A percentile compares a stretch with the other conserved stretches of the same genome.
These are phyloP conservation scores for Sepioteuthis lessoniana DNA, from an alignment of 2,888 invertebrate species.

Conservation along the genomic window DNA sequence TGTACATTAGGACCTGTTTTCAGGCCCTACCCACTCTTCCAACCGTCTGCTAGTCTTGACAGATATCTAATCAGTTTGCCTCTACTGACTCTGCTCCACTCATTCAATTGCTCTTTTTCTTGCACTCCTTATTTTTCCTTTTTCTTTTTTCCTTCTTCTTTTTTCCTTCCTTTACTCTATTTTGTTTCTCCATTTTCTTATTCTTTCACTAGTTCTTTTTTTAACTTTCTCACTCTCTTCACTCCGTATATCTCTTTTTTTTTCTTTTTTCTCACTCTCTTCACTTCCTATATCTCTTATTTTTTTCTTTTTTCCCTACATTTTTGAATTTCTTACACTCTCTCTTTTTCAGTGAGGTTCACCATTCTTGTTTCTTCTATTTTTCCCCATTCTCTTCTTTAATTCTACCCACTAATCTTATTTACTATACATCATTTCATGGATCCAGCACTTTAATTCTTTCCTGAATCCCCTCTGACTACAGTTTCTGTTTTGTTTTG, in stretches of 20 bases:
- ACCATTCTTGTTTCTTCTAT: background rate
- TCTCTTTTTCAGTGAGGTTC: background rate
- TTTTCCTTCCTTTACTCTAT: background rate
- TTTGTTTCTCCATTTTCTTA: background rate
- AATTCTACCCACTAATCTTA: background rate
- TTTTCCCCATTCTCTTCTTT: background rate
- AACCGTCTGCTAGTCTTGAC: background rate
- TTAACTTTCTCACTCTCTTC: too few relatives aligned
- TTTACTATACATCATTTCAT: background rate
- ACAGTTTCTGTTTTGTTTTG: background rate
- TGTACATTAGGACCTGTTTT: background rate
- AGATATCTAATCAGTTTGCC: conserved; percentile 4
- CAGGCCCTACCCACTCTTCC: background rate
- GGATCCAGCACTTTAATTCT: background rate
- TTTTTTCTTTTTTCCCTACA: too few relatives aligned
- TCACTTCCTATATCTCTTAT: background rate
- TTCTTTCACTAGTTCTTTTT: background rate
- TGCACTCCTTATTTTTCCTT: background rate
- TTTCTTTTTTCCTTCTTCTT: background rate
- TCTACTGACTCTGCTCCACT: background rate
- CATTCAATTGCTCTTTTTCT: background rate
- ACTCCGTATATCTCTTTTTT: background rate
- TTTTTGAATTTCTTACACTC: background rate
- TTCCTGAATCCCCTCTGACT: too few relatives aligned
- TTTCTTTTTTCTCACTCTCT: background rate